Conservation (phyloP, 2,113 vertebrate genomes). For the Lagopus muta region DNA sequence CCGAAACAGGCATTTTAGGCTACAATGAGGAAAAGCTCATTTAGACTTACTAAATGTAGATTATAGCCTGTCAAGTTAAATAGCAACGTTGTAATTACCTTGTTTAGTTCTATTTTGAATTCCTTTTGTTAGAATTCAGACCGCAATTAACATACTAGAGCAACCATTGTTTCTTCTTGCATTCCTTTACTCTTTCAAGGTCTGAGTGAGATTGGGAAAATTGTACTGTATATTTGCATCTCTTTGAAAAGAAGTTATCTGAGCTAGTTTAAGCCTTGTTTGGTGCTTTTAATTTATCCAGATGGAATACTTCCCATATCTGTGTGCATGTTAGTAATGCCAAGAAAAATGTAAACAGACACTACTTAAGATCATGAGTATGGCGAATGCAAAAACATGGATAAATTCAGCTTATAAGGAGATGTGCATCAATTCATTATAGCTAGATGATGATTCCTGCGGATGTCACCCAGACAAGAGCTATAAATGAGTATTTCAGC, state of each 20-base stretch:
- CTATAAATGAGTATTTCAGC: background rate
- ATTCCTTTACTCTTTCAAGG: background rate
- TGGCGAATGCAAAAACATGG: background rate
- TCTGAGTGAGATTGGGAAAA: background rate
- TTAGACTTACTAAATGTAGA: constrained; percentile 56
- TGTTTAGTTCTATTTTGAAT: constrained; percentile 64
- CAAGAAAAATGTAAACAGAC: background rate
- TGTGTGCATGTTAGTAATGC: accelerated
- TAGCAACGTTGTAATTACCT: constrained; percentile 61
- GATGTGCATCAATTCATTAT: accelerated
- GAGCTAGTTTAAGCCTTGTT: background rate
- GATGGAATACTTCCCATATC: background rate
- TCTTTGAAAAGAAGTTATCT: constrained; percentile 11
- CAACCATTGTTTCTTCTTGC: constrained; percentile 54
- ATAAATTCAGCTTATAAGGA: background rate
- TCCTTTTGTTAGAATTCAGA: constrained; percentile 47
- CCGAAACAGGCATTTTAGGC: constrained; percentile 34
- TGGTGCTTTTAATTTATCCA: background rate
- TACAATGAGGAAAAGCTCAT: constrained; percentile 23
- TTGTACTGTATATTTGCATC: background rate
- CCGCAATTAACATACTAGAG: constrained; percentile 48
- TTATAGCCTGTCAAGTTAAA: constrained; percentile 50
- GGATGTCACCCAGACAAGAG: background rate
- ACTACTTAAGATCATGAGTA: accelerated
- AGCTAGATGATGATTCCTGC: background rate